These are phyloP conservation scores for Oryctes rhinoceros DNA, from an alignment of 1,140 invertebrate genomes.

Conservation along the genomic window DNA sequence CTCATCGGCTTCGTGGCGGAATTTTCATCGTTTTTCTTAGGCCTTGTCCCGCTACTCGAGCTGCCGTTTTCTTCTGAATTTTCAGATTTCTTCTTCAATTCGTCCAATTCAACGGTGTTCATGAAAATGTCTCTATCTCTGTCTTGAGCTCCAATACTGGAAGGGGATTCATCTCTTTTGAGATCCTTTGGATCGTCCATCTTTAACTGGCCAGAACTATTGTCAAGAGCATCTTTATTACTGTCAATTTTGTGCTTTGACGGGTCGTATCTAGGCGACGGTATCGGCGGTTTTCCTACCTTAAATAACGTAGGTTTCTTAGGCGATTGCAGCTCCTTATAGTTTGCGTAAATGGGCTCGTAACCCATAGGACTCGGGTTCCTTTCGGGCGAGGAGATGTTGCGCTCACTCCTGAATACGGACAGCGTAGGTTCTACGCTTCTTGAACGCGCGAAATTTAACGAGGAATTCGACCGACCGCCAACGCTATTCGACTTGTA, in stretches of 20 bases:
- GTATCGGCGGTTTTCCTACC: background rate
- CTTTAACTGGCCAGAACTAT: background rate
- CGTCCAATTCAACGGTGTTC: background rate
- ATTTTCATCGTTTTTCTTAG: background rate
- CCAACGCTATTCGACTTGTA: background rate
- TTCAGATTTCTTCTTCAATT: background rate
- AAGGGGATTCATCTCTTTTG: background rate
- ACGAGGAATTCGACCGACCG: background rate
- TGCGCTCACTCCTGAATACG: background rate
- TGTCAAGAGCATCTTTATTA: constrained; percentile 26
- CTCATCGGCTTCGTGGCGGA: background rate
- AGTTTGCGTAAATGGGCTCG: constrained; percentile 40
- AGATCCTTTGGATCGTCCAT: background rate
- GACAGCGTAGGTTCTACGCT: background rate
- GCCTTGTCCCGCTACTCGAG: background rate
- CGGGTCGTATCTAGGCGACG: constrained; percentile 31
- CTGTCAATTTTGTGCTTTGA: constrained; percentile 24
- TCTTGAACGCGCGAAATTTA: background rate
- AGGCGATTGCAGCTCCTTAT: constrained; percentile 4
- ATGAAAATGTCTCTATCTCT: background rate
- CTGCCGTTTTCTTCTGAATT: background rate
- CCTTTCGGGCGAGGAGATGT: background rate
- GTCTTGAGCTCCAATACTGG: background rate
- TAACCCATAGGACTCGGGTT: background rate
- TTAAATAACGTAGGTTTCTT: background rate